Conservation (phyloP, 2,113 vertebrate genomes). For the Plecturocebus donacophilus region DNA sequence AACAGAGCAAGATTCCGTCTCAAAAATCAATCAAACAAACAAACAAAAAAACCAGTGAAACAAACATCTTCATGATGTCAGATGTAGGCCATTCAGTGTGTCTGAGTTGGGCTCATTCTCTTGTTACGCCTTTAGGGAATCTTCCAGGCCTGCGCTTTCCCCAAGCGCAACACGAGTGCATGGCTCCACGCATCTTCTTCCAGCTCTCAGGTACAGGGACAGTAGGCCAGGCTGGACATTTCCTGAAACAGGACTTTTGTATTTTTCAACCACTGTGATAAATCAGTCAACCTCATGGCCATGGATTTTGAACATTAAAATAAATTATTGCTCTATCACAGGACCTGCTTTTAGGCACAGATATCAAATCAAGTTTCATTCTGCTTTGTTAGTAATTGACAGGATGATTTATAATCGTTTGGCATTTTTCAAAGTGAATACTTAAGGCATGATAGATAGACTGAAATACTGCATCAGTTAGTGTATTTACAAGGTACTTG, state of each 20-base stretch:
- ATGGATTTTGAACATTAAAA: not conserved
- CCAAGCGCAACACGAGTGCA: not conserved
- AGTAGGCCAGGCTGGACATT: not conserved
- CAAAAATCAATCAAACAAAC: too few species aligned
- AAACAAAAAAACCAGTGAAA: too few species aligned
- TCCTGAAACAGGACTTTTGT: not conserved
- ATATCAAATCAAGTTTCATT: not conserved
- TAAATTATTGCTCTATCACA: not conserved
- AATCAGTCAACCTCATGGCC: not conserved
- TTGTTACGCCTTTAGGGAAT: not conserved
- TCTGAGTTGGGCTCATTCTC: not conserved
- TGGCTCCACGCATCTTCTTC: not conserved
- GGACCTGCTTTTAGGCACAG: not conserved
- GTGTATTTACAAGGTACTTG: not conserved
- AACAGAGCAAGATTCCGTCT: too few species aligned
- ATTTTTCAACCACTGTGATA: not conserved
- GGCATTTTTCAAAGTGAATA: constrained; percentile 33
- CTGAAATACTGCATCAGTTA: not conserved
- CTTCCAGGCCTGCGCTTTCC: not conserved
- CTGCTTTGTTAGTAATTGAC: not conserved
- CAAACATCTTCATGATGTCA: not conserved
- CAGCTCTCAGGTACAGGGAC: not conserved
- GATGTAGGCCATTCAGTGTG: not conserved
- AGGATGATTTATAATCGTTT: not conserved
- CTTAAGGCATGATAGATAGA: not conserved